Base-by-base conservation (phyloP, 2,888 invertebrate species). In the Pogonocherus hispidulus region DNA sequence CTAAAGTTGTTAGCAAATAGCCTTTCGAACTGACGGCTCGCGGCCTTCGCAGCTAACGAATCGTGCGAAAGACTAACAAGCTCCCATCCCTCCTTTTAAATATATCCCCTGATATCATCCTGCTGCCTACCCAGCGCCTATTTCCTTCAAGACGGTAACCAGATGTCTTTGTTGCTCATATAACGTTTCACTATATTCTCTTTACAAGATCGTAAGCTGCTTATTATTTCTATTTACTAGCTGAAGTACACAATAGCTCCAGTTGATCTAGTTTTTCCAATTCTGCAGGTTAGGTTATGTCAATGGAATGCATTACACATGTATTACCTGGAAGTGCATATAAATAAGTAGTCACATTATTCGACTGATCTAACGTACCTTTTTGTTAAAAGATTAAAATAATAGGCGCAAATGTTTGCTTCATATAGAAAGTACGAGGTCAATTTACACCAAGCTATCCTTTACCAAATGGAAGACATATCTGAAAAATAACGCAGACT, bases 21-120 rank as follows among this genome's bases (percentile, higher is more conserved):
- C 76, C 76, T 78, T 77, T 74, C 74, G 77, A 75, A 75, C 76
- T 77, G 72, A 67, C 75, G 72, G 70, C 69, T 76, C 76, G 77
- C 77, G 77, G 77, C 77, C 76, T 77, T 75, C 71, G 71, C 73
- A 78, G 73, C 76, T 80, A 80, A 80, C 80, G 80, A 80, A 79
- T 80, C 80, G 80, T 79, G 76, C 76, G 76, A 78, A 78, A 78
- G 77, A 76, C 78, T 80, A 80, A 80, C 80, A 80, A 80, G 79
- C 79, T 77, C 77, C 73, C 76, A 76, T 76, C 76, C 72, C 75
- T 69, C 74, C 71, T 77, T 78, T 77, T 77, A 75, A 77, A 78
- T 76, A 73, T 77, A 74, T 73, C 72, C 73, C 70, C 69, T 66
- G 69, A 66, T 72, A 70, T 72, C 69, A 56, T 63, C 60, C 63